Conservation (phyloP, 2,888 invertebrate species). For the Strigamia maritima region DNA sequence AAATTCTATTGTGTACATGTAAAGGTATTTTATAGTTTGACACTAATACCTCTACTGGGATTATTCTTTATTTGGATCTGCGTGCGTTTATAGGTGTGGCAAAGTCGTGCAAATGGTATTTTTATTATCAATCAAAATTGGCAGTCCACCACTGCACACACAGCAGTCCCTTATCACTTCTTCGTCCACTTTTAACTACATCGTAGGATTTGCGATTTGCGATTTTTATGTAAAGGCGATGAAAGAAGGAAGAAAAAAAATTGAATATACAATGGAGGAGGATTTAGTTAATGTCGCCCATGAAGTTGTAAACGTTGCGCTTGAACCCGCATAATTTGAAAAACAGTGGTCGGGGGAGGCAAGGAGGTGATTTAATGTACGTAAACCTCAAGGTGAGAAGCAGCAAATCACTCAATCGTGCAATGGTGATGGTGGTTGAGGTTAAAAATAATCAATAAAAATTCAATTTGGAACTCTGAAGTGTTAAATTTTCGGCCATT, state of each 20-base stretch:
- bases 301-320: slow-evolving; percentile 11
- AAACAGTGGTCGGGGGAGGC: neutral
- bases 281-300: neutral
- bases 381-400: slow-evolving; percentile 8
- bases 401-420: neutral
- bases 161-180: neutral
- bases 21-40: slow-evolving; percentile 7
- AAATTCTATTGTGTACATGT: neutral
- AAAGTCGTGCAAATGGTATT: neutral
- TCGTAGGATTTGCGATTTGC: neutral
- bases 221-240: neutral
- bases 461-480: neutral
- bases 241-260: neutral
- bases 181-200: slow-evolving; percentile 6
- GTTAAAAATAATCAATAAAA: neutral
- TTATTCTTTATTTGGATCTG: neutral
- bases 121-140: slow-evolving; percentile 2
- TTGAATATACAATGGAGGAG: slow-evolving; percentile 6
- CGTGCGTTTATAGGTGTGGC: slow-evolving; percentile 1
- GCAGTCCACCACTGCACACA: neutral
- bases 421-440: neutral
- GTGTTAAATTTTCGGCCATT: neutral
- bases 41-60: neutral
- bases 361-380: neutral
- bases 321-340: slow-evolving; percentile 13